Percentiles rank a stretch among this genome's conserved stretches.
phyloP scores from a whole-genome alignment of 2,888 invertebrate species.

The Tipula helvola region DNA sequence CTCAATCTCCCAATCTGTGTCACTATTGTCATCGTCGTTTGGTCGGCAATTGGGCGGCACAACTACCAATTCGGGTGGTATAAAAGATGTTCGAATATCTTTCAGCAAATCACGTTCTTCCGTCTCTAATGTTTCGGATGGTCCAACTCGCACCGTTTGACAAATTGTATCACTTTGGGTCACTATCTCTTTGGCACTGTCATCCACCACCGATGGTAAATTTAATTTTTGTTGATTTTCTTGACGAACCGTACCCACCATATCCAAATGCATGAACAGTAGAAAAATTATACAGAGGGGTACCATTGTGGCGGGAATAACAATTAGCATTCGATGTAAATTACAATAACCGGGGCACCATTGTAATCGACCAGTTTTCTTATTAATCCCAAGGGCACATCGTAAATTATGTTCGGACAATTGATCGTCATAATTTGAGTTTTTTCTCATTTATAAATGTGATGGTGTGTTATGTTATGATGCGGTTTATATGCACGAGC shows the following conservation, averaged over 20 bases:
- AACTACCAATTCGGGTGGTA: slow-evolving; percentile 42
- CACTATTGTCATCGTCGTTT: neutral
- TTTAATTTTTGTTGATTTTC: neutral
- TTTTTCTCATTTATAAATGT: neutral
- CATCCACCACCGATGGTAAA: neutral
- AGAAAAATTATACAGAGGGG: slow-evolving; percentile 29
- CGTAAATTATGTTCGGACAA: slow-evolving; percentile 14
- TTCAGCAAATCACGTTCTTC: slow-evolving; percentile 47
- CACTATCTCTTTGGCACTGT: slow-evolving; percentile 14
- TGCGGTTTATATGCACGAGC: neutral
- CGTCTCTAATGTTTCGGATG: slow-evolving; percentile 31
- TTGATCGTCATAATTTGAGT: slow-evolving; percentile 4
- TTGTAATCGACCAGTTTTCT: slow-evolving; percentile 32
- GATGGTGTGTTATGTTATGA: neutral
- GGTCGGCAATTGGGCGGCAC: slow-evolving; percentile 33
- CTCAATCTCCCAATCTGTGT: neutral
- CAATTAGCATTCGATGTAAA: slow-evolving; percentile 28
- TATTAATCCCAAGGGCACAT: slow-evolving; percentile 28
- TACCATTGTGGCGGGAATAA: slow-evolving; percentile 33
- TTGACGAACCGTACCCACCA: neutral
- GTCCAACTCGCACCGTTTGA: slow-evolving; percentile 25
- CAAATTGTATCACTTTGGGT: slow-evolving; percentile 22
- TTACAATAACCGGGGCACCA: slow-evolving; percentile 36
- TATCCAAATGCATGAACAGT: slow-evolving; percentile 28
- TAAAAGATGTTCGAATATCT: slow-evolving; percentile 49